Percentiles rank a stretch among this genome's conserved stretches.
phyloP scores from a whole-genome alignment of 1,140 invertebrate species.

The Caenorhabditis brenneri region DNA sequence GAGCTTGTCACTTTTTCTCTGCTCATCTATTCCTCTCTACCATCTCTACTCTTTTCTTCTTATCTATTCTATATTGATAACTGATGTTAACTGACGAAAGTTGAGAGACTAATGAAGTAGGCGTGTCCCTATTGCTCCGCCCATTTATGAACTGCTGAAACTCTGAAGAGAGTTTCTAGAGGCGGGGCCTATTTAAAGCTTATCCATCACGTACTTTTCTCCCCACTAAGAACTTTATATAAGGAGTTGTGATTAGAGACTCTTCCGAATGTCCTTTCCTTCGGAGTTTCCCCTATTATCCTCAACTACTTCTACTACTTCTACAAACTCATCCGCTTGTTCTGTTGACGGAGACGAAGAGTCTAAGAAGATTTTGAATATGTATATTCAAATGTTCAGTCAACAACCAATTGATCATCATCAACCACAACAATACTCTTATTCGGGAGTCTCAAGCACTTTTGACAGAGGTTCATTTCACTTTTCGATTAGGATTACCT shows the following conservation, averaged over 20 bases:
- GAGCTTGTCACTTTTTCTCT: neutral
- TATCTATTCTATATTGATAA: neutral
- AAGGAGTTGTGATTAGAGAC: neutral
- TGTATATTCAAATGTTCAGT: constrained; percentile 28
- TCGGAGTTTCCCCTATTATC: neutral
- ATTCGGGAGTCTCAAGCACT: constrained; percentile 22
- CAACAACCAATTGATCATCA: neutral
- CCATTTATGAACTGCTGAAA: neutral
- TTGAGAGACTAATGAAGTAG: constrained; percentile 37
- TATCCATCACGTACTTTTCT: neutral
- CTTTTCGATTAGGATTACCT: too few species aligned
- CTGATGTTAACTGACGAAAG: constrained; percentile 5
- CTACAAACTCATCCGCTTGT: neutral
- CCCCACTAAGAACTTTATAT: neutral
- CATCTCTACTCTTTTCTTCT: neutral
- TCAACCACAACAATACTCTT: neutral
- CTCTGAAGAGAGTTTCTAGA: neutral
- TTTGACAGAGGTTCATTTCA: constrained; percentile 15
- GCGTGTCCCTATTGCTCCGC: neutral
- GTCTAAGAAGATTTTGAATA: neutral
- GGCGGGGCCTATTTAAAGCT: neutral
- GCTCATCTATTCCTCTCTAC: neutral
- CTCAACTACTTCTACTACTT: neutral
- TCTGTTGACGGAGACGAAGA: neutral
- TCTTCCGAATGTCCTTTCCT: constrained; percentile 4